Evolutionary conservation across 2,797 vertebrate genomes (phyloP).

Genomic region (Alectoris magna): DNA sequence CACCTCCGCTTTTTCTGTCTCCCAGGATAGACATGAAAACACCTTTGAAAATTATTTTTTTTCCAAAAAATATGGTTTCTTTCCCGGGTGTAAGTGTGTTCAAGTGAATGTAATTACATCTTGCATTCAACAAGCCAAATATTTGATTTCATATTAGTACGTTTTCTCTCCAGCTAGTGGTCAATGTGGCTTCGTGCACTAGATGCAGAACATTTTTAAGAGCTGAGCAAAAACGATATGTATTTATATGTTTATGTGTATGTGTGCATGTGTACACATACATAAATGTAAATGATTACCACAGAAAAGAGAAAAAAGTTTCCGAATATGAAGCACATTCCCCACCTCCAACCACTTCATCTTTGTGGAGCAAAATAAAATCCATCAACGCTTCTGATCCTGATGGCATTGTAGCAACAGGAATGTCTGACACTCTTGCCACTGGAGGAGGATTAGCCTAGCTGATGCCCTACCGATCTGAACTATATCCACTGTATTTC

Average conservation of each 20-base stretch:
- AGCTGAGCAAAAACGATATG: not conserved
- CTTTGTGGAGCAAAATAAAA: not conserved
- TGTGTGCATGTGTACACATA: not conserved
- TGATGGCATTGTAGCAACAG: not conserved
- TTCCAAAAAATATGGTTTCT: slow-evolving; percentile 55
- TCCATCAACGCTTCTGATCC: not conserved
- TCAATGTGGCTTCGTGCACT: slow-evolving; percentile 52
- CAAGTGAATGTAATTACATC: slow-evolving; percentile 74
- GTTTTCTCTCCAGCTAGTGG: slow-evolving; percentile 63
- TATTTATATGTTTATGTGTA: not conserved
- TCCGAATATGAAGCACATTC: not conserved
- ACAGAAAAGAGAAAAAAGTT: not conserved
- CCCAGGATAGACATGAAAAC: slow-evolving; percentile 65
- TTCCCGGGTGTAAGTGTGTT: slow-evolving; percentile 52
- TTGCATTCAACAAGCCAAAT: slow-evolving; percentile 67
- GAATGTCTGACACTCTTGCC: not conserved
- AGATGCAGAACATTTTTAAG: slow-evolving; percentile 60
- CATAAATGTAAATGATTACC: not conserved
- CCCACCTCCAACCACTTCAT: not conserved
- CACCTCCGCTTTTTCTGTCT: not conserved
- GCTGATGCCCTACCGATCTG: not conserved
- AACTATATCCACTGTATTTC: not conserved
- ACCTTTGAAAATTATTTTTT: slow-evolving; percentile 74
- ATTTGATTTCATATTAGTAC: slow-evolving; percentile 71
- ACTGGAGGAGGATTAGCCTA: not conserved